phyloP scores from a whole-genome alignment of 2,113 vertebrate species.

The Perca flavescens region DNA sequence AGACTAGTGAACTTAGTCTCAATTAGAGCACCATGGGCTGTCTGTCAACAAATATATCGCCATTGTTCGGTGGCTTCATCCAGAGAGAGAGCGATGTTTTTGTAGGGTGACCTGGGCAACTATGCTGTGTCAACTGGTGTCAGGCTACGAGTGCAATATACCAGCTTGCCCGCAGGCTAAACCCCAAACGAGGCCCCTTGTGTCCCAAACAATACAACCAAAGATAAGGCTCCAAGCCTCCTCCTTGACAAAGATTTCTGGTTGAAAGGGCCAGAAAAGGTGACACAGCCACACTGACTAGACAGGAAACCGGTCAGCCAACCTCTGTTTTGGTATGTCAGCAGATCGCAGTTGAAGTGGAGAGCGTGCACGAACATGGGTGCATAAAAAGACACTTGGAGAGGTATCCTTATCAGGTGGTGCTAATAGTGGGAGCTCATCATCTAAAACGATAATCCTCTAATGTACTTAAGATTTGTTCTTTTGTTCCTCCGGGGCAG shows the following conservation, averaged over 20 bases:
- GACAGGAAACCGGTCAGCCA: constrained; percentile 67
- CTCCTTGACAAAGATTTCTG: constrained; percentile 63
- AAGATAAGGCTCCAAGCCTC: constrained; percentile 69
- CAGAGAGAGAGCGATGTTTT: constrained; percentile 78
- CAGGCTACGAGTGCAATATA: constrained; percentile 80
- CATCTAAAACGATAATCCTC: constrained; percentile 26
- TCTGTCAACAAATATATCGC: constrained; percentile 75
- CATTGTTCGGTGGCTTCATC: constrained; percentile 75
- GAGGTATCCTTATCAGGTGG: not conserved
- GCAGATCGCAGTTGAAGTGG: constrained; percentile 10
- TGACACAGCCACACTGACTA: constrained; percentile 44
- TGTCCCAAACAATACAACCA: constrained; percentile 76
- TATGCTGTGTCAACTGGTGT: constrained; percentile 84
- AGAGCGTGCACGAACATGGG: constrained; percentile 53
- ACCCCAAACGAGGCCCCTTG: constrained; percentile 67
- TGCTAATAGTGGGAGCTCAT: not conserved
- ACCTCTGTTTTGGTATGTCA: constrained; percentile 24
- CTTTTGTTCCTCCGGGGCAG: constrained; percentile 72
- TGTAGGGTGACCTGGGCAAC: constrained; percentile 81
- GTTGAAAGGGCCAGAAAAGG: constrained; percentile 61
- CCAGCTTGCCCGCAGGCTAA: constrained; percentile 75
- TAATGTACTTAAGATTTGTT: constrained; percentile 50
- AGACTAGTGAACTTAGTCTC: constrained; percentile 68
- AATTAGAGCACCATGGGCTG: constrained; percentile 68
- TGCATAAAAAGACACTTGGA: constrained; percentile 43